These are phyloP conservation scores for Ammodytes marinus DNA, from an alignment of 2,113 vertebrate genomes.

Conservation along the genomic window DNA sequence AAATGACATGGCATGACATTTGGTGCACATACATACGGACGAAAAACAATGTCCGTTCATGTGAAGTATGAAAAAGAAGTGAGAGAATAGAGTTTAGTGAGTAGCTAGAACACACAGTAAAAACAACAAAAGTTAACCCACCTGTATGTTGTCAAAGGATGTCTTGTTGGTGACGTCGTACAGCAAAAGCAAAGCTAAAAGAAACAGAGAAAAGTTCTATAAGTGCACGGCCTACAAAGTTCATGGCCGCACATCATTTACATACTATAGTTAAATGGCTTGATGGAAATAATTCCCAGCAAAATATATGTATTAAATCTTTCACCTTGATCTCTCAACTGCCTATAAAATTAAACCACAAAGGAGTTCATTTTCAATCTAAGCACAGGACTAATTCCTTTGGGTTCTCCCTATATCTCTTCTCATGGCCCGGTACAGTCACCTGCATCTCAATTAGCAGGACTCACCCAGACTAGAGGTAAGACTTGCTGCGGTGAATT, in stretches of 20 bases:
- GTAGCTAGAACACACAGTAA: neutral
- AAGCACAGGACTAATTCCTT: neutral
- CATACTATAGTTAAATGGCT: neutral
- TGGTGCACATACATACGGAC: neutral
- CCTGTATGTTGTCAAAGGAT: slow-evolving; percentile 95
- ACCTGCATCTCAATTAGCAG: slow-evolving; percentile 3
- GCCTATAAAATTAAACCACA: neutral
- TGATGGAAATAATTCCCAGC: neutral
- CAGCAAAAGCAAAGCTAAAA: slow-evolving; percentile 91
- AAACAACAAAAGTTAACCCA: slow-evolving; percentile 60
- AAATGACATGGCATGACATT: neutral
- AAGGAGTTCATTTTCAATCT: slow-evolving; percentile 8
- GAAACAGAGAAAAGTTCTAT: slow-evolving; percentile 19
- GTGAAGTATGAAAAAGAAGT: neutral
- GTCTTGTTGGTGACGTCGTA: slow-evolving; percentile 95
- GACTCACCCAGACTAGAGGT: neutral
- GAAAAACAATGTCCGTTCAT: neutral
- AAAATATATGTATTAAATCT: slow-evolving; percentile 12
- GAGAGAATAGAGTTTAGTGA: neutral
- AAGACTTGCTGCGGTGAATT: neutral
- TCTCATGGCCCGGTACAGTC: neutral
- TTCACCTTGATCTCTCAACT: slow-evolving; percentile 10
- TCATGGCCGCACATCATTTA: neutral
- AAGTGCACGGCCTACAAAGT: neutral
- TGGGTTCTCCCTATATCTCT: neutral